Percentiles rank a stretch among this genome's conserved stretches.
Evolutionary conservation across 2,797 vertebrate species (phyloP).

Genomic region (Rhinella marina): DNA sequence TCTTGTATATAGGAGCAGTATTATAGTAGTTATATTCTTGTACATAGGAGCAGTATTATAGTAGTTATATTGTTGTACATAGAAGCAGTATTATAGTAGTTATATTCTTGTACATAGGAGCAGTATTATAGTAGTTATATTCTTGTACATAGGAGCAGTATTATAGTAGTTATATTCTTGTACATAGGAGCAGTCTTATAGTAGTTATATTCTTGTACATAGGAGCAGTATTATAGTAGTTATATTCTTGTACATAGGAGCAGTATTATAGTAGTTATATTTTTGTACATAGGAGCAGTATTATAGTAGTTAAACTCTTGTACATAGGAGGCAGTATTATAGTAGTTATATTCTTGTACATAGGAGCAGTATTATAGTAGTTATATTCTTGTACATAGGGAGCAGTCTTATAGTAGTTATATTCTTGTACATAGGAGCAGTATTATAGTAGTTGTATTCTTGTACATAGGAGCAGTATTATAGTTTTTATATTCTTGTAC

Average conservation of each 20-base stretch:
- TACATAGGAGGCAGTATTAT: conserved; percentile 5
- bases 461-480: conserved; percentile 1
- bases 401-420: conserved; percentile 9
- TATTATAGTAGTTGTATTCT: conserved; percentile 19
- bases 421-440: conserved; percentile 6
- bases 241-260: too few relatives aligned
- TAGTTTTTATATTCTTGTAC: conserved; percentile 4
- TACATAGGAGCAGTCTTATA: neutral
- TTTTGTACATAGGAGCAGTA: conserved; percentile 3
- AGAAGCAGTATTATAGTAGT: neutral
- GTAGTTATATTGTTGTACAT: conserved; percentile 6
- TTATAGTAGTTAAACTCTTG: conserved; percentile 1
- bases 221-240: too few relatives aligned
- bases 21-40: conserved; percentile 4
- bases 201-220: too few relatives aligned
- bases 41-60: conserved; percentile 1
- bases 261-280: conserved; percentile 23
- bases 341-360: conserved; percentile 11
- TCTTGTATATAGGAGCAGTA: neutral
- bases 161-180: neutral
- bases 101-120: conserved; percentile 7
- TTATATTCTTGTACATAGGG: neutral
- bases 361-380: neutral
- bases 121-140: conserved; percentile 12
- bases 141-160: conserved; percentile 4